Percentiles rank a stretch among this genome's conserved stretches.
phyloP scores from a whole-genome alignment of 2,888 invertebrate genomes.

The Dryadula phaetusa region DNA sequence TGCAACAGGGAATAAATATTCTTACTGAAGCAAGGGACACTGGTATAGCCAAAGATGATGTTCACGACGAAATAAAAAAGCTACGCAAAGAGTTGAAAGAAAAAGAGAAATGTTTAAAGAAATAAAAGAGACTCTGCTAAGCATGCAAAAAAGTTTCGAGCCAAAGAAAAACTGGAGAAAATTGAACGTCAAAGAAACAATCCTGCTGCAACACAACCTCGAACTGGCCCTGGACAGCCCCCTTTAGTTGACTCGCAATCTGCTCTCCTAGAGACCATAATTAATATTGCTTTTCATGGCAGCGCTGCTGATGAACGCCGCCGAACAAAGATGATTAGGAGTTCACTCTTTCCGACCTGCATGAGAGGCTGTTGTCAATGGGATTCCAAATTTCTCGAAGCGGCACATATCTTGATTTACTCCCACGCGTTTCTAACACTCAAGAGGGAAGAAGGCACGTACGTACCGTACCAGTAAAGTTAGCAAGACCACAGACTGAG shows the following conservation, averaged over 20 bases:
- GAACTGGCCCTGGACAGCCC: no score
- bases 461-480: no score
- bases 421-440: no score
- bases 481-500: no score
- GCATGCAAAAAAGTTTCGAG: background rate
- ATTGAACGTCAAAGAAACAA: background rate
- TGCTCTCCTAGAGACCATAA: no score
- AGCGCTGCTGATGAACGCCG: no score
- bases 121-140: background rate
- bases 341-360: constrained; percentile 6
- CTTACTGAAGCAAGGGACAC: constrained; percentile 6
- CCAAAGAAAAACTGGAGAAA: constrained; percentile 9
- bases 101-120: constrained; percentile 1
- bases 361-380: background rate
- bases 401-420: no score
- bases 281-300: no score
- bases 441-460: no score
- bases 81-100: constrained; percentile 7
- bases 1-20: constrained; percentile 3
- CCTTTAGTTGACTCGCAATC: no score
- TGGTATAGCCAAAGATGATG: constrained; percentile 9
- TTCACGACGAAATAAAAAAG: background rate
- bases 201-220: background rate
- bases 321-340: background rate
- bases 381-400: constrained; percentile 2